Conservation (phyloP, 2,797 vertebrate genomes). For the Melanotaenia boesemani region DNA sequence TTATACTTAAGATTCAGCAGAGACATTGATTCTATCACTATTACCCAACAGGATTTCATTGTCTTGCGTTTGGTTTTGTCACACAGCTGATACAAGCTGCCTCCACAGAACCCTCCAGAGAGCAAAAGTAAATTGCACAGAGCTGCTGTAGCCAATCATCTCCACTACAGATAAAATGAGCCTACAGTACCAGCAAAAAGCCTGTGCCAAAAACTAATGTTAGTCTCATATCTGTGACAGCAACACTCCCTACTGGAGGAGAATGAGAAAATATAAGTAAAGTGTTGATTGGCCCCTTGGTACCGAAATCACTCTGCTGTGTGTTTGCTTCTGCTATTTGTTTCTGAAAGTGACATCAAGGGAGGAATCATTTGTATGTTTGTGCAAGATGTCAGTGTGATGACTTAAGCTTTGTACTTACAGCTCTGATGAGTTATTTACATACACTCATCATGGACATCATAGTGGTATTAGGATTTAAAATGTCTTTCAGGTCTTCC, state of each 20-base stretch:
- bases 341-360: constrained; percentile 46
- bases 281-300: neutral
- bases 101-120: neutral
- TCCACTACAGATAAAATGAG: constrained; percentile 56
- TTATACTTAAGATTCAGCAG: neutral
- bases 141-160: constrained; percentile 55
- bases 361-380: constrained; percentile 37
- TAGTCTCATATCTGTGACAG: constrained; percentile 51
- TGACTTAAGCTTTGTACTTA: constrained; percentile 34
- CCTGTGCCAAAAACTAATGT: constrained; percentile 38
- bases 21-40: neutral
- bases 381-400: constrained; percentile 14
- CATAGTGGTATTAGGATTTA: neutral
- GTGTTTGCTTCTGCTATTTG: constrained; percentile 39
- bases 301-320: constrained; percentile 41
- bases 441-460: neutral
- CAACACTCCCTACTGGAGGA: constrained; percentile 38
- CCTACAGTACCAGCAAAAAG: constrained; percentile 36
- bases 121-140: constrained; percentile 40
- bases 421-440: neutral
- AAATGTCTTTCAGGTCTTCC: neutral
- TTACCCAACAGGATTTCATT: neutral
- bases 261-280: constrained; percentile 17
- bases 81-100: neutral
- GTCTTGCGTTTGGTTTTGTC: neutral